Conservation (phyloP, 64 coral and sea anemone species). For the Montipora cactus region DNA sequence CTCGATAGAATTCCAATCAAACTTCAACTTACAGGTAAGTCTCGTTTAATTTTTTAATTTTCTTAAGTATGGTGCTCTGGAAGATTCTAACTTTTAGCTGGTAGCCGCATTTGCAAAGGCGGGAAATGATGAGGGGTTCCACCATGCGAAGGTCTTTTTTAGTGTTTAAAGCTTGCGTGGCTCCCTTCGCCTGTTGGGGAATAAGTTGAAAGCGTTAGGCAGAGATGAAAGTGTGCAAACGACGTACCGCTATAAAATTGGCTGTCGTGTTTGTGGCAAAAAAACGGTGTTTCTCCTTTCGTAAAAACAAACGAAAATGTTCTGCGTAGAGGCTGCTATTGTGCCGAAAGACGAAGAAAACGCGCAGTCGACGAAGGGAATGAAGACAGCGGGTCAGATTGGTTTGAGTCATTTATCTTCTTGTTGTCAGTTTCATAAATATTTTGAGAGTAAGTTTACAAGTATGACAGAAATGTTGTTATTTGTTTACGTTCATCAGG, state of each 20-base stretch:
- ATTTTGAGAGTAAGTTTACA: neutral
- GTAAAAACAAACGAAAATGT: neutral
- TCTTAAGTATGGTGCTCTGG: too few relatives aligned
- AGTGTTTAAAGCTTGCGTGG: neutral
- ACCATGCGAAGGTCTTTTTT: neutral
- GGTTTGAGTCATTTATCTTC: neutral
- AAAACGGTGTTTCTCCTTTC: neutral
- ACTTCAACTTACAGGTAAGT: too few relatives aligned
- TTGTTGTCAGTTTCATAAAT: neutral
- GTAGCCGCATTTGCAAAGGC: slow-evolving; percentile 1
- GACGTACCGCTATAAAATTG: neutral
- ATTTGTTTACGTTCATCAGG: neutral
- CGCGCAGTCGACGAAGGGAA: neutral
- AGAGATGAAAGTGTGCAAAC: neutral
- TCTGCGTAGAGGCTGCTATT: neutral
- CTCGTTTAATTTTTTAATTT: too few relatives aligned
- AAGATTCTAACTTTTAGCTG: neutral
- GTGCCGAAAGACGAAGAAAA: neutral
- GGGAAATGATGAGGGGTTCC: neutral
- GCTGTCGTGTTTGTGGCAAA: neutral
- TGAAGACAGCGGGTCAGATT: neutral
- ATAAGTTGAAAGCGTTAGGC: neutral
- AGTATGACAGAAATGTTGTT: neutral
- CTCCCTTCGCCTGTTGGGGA: slow-evolving; percentile 5
- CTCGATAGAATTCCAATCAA: too few relatives aligned